Base-by-base conservation (phyloP, 92 coral and sea anemone genomes). In the Phenganax marumi region DNA sequence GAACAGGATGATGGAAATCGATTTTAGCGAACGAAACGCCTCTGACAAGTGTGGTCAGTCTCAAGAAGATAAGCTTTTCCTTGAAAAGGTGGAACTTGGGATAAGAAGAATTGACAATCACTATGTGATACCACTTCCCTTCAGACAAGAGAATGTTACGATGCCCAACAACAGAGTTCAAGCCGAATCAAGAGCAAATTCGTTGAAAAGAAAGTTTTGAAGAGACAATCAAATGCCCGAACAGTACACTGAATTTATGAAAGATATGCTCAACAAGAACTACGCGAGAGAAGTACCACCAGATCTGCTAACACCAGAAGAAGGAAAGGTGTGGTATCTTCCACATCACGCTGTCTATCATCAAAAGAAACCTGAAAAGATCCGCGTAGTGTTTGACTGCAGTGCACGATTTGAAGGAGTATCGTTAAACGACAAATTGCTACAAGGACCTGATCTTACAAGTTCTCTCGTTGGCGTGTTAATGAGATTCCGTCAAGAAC, bases 91-190 rank as follows among this genome's bases (percentile, higher is more conserved):
- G 24, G 39, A 52, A 57, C 58, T 81, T 26, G 86, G 52, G 10
- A 52, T 52, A 11, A 52, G 6, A 39, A 43, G 19, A 25, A 62
- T 58, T 6, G 71, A 86, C 50, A 48, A 65, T 8, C 89, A 74
- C 79, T 86, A 86, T 68, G 71, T 82, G 50, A 73, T 81, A 52
- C 84, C 89, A 21, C 70, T 87, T 54, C 90, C 87, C 12, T 77
- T 87, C 65, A 50, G 73, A 54, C 68, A 64, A 57, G 85, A 84
- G 23, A 68, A 70, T 11, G 77, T 61, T 8, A 1, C 48, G 8
- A 83, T 77, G 78, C 85, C 90, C n/a, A 58, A 78, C 19, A 87
- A 87, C 56, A 71, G 83, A 55, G 80, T 64, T 49, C 90, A 87
- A 68, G 84, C 79, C 18, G 47, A 60, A 18, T 70, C 26, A 81